Evolutionary conservation across 2,888 invertebrate genomes (phyloP), one percentile per base, ranked within the genome.

Genomic region (Drosophila prostipennis): DNA sequence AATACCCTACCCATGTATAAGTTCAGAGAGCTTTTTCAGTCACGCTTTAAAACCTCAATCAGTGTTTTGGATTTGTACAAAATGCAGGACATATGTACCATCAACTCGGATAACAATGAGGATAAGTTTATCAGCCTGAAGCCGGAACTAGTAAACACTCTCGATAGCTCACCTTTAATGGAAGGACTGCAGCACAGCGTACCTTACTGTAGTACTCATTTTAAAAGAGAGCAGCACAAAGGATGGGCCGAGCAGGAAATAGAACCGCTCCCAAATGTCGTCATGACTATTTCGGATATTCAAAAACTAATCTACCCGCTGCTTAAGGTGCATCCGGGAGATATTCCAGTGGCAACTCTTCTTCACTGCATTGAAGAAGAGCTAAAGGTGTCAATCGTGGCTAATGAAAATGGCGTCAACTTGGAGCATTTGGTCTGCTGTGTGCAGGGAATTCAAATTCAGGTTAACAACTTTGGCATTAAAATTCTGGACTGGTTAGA

Each of bases 351-450:
- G 6, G 89, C 92, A 10, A 92, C 92, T 8, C 75, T 92, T 49
- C 83, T 92, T 3, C 91, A 92, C 68, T 92, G 92, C 73, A 90
- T 92, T 58, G 89, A 91, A 71, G 90, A 87, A 0, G 90, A 92
- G 57, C 65, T 92, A 10, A 89, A 89, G 53, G 87, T 89, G 32
- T 78, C 88, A 57, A 89, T 92, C 6, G 72, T 74, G 0, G 71
- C 87, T 8, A 90, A 92, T 58, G 94, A 94, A 3, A 93, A 92
- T 65, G 97, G 98, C 5, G 98, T 98, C 14, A 96, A 97, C 0
- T 91, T 99, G 60, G 99, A 99, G 91, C 96, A 98, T 92, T 93
- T 99, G 58, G 94, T 99, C 29, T 95, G 97, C 53, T 97, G 97
- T 90, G 94, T 98, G 10, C 94, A 95, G 10, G 96, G 96, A 37